A percentile compares a stretch with the other conserved stretches of the same genome.
phyloP scores from a whole-genome alignment of 2,888 invertebrate species.

The Lampropteryx suffumata region DNA sequence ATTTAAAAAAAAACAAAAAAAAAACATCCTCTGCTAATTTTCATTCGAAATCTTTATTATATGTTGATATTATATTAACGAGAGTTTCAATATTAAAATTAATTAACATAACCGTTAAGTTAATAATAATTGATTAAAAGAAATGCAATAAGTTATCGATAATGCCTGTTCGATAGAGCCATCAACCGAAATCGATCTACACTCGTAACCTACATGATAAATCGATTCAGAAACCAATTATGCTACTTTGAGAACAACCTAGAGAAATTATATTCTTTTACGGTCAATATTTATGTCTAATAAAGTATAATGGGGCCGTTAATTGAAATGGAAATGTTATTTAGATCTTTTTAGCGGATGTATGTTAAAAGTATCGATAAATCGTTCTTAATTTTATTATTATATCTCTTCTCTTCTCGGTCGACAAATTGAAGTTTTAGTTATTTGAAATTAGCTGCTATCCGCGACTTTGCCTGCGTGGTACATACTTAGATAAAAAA shows the following conservation, averaged over 20 bases:
- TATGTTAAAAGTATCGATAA: conserved; percentile 4
- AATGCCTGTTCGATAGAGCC: conserved; percentile 14
- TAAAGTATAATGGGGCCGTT: conserved; percentile 19
- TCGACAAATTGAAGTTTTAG: no score
- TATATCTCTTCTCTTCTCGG: no score
- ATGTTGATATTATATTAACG: not conserved
- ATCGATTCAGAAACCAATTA: conserved; percentile 14
- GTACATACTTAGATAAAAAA: no score
- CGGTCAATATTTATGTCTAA: not conserved
- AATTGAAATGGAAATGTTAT: conserved; percentile 16
- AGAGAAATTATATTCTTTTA: conserved; percentile 10
- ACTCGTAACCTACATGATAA: conserved; percentile 17
- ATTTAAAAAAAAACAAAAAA: no score
- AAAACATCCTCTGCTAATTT: no score
- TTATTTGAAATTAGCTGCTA: no score
- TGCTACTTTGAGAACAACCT: conserved; percentile 2
- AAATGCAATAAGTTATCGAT: conserved; percentile 7
- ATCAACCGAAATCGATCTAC: conserved; percentile 8
- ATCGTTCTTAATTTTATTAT: not conserved
- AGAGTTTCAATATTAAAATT: conserved; percentile 9
- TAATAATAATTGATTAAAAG: conserved; percentile 8
- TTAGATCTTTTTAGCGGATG: conserved; percentile 6
- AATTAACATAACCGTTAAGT: conserved; percentile 5
- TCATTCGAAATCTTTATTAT: no score
- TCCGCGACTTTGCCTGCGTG: no score